Percentiles rank a stretch among this genome's conserved stretches.
Evolutionary conservation across 2,113 vertebrate species (phyloP).

Genomic region (Apteryx owenii): DNA sequence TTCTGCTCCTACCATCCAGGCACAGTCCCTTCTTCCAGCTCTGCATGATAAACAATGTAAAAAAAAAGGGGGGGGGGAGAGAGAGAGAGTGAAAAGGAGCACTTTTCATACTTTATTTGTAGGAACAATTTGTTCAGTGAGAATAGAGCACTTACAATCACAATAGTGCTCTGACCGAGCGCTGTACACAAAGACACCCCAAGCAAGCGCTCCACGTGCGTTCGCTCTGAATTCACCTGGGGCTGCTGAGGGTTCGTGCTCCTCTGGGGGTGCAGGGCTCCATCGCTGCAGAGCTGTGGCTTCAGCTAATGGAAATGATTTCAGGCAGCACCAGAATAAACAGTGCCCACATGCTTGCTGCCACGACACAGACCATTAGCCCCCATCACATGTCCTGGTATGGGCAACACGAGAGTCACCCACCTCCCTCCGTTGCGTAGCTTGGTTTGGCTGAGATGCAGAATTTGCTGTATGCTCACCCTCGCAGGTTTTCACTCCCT

Average conservation of each 20-base stretch:
- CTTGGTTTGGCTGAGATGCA: not conserved
- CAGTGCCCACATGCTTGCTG: not conserved
- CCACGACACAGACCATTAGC: not conserved
- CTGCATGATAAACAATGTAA: accelerated
- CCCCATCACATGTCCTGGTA: accelerated
- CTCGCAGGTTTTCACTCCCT: accelerated
- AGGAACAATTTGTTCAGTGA: not conserved
- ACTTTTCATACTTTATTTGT: conserved; percentile 45
- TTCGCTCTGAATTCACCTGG: not conserved
- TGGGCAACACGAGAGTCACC: not conserved
- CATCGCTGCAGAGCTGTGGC: accelerated
- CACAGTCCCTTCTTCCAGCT: not conserved
- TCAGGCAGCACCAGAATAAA: not conserved
- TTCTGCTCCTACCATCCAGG: not conserved
- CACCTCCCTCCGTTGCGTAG: not conserved
- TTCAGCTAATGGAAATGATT: accelerated
- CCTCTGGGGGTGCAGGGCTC: accelerated
- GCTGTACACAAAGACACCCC: not conserved
- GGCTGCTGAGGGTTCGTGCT: not conserved
- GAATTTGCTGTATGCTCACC: not conserved
- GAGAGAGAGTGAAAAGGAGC: not conserved
- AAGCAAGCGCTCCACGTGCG: accelerated
- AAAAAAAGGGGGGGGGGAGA: no score
- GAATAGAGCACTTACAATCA: not conserved
- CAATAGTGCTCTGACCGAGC: not conserved